phyloP scores from a whole-genome alignment of 2,888 invertebrate genomes.

The Petrolisthes manimaculis region DNA sequence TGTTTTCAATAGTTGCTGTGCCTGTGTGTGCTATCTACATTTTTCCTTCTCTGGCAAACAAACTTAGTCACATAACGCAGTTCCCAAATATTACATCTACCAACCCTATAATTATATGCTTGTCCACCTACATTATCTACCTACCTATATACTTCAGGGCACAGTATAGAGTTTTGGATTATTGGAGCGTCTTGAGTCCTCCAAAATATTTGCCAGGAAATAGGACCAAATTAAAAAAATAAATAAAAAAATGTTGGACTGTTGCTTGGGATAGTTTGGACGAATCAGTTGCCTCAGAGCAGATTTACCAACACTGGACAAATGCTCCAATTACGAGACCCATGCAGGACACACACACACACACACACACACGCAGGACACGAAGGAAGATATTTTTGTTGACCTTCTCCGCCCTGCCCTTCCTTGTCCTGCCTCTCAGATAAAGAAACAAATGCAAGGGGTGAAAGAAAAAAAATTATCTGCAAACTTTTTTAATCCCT shows the following conservation, averaged over 20 bases:
- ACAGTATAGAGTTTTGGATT: no score
- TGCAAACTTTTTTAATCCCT: not conserved
- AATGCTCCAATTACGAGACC: not conserved
- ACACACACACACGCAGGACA: not conserved
- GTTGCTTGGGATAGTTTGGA: no score
- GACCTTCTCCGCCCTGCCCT: no score
- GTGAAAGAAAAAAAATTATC: not conserved
- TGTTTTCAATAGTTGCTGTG: not conserved
- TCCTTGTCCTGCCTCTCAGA: no score
- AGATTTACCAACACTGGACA: no score
- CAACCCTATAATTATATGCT: not conserved
- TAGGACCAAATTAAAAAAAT: no score
- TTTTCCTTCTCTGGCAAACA: not conserved
- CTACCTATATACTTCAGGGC: not conserved
- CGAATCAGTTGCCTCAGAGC: no score
- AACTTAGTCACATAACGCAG: not conserved
- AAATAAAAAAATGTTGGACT: no score
- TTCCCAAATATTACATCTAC: not conserved
- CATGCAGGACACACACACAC: not conserved
- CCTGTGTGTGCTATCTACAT: not conserved
- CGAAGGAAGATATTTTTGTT: not conserved
- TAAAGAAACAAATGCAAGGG: not conserved
- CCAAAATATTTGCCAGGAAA: no score
- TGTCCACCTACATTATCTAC: not conserved
- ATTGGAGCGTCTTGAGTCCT: no score